A percentile compares a stretch with the other conserved stretches of the same genome.
Evolutionary conservation across 2,888 invertebrate genomes (phyloP).

Genomic region (Heliconius hortense): DNA sequence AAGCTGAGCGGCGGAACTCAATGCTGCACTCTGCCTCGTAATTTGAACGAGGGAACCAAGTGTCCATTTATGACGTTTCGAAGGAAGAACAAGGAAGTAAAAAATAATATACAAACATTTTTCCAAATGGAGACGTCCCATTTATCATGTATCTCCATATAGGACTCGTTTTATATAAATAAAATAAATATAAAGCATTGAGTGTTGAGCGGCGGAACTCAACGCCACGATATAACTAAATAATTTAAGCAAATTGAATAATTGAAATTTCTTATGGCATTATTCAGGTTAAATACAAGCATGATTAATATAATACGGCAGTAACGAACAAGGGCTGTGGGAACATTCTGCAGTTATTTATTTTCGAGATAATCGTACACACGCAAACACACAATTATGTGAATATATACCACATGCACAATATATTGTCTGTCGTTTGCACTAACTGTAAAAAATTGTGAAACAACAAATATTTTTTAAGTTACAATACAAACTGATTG

Average conservation of each 20-base stretch:
- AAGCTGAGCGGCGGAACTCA: too few relatives aligned
- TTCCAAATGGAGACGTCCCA: too few relatives aligned
- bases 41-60: too few relatives aligned
- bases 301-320: neutral
- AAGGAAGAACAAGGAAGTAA: too few relatives aligned
- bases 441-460: neutral
- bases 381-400: conserved; percentile 16
- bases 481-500: neutral
- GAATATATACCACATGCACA: neutral
- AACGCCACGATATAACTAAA: too few relatives aligned
- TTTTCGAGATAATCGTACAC: conserved; percentile 12
- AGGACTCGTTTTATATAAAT: too few relatives aligned
- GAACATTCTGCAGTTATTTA: conserved; percentile 19
- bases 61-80: too few relatives aligned
- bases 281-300: neutral
- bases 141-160: too few relatives aligned
- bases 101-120: too few relatives aligned
- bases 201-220: too few relatives aligned
- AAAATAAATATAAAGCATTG: too few relatives aligned
- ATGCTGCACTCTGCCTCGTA: too few relatives aligned
- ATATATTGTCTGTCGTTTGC: conserved; percentile 2
- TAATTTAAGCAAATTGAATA: neutral
- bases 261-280: neutral
- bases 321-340: conserved; percentile 30
- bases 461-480: neutral